Evolutionary conservation across 2,797 vertebrate species (phyloP).

Genomic region (Gymnothorax reevesii): DNA sequence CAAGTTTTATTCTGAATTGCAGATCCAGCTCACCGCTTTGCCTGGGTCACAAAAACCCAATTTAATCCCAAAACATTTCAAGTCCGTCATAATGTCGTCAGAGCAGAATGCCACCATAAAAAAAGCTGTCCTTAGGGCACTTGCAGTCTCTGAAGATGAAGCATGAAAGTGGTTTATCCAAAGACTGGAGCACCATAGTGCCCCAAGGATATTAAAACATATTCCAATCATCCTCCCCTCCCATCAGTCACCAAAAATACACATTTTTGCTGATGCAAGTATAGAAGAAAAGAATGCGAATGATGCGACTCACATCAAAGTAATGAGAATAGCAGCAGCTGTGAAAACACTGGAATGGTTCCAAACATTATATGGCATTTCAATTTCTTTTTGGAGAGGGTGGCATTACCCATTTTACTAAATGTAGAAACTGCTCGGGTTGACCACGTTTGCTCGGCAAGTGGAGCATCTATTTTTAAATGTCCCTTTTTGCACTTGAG

Average conservation of each 20-base stretch:
- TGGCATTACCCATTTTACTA: neutral
- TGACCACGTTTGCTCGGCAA: slow-evolving; percentile 11
- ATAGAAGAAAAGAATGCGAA: neutral
- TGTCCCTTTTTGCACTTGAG: slow-evolving; percentile 23
- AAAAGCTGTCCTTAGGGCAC: neutral
- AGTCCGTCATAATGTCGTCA: neutral
- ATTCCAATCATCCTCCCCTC: neutral
- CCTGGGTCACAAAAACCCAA: neutral
- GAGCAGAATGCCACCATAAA: neutral
- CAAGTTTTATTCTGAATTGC: neutral
- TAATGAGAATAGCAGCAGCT: neutral
- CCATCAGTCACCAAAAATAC: neutral
- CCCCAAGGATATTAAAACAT: neutral
- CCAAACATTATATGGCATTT: neutral
- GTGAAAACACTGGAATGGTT: neutral
- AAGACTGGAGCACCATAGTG: neutral
- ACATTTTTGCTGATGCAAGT: neutral
- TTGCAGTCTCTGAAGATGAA: neutral
- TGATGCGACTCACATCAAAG: neutral
- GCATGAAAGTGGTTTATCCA: neutral
- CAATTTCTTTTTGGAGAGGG: too few relatives aligned
- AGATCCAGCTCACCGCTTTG: neutral
- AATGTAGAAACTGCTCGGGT: neutral
- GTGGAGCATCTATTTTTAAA: slow-evolving; percentile 33
- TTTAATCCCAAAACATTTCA: neutral